phyloP scores from a whole-genome alignment of 2,888 invertebrate species.

The Portevinia maculata region DNA sequence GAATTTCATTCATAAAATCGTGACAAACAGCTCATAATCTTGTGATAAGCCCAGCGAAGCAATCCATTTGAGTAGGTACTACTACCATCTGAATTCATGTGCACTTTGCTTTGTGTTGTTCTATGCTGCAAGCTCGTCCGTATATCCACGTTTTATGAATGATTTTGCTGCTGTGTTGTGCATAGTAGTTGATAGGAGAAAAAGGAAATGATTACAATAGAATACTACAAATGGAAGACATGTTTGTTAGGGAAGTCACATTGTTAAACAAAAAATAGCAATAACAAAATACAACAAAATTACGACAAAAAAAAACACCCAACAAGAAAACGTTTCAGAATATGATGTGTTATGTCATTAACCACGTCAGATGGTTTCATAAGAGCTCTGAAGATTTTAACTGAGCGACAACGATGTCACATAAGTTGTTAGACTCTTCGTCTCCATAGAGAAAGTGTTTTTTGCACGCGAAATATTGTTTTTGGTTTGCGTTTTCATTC shows the following conservation, averaged over 20 bases:
- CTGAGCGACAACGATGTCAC: constrained; percentile 38
- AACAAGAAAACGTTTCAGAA: too few relatives aligned
- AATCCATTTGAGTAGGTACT: constrained; percentile 72
- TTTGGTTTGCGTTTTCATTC: neutral
- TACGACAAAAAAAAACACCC: constrained; percentile 21
- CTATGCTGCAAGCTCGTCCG: constrained; percentile 18
- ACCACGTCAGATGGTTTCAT: constrained; percentile 65
- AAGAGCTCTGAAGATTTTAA: constrained; percentile 54
- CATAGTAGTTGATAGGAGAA: constrained; percentile 31
- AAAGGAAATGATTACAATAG: constrained; percentile 70
- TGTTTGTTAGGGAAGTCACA: constrained; percentile 59
- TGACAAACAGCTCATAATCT: constrained; percentile 74
- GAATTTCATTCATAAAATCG: constrained; percentile 73
- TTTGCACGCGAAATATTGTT: neutral
- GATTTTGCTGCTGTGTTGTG: constrained; percentile 34
- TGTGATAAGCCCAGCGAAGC: constrained; percentile 67
- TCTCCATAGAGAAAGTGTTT: constrained; percentile 35
- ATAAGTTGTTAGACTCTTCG: neutral
- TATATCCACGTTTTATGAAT: constrained; percentile 63
- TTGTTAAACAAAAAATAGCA: constrained; percentile 18
- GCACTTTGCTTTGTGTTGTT: constrained; percentile 69
- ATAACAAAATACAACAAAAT: constrained; percentile 35
- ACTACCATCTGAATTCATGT: constrained; percentile 58
- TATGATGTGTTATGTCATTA: constrained; percentile 69
- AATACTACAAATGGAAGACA: constrained; percentile 55